Conservation (phyloP, 2,113 vertebrate species). For the Ptilorrhoa leucosticta region DNA sequence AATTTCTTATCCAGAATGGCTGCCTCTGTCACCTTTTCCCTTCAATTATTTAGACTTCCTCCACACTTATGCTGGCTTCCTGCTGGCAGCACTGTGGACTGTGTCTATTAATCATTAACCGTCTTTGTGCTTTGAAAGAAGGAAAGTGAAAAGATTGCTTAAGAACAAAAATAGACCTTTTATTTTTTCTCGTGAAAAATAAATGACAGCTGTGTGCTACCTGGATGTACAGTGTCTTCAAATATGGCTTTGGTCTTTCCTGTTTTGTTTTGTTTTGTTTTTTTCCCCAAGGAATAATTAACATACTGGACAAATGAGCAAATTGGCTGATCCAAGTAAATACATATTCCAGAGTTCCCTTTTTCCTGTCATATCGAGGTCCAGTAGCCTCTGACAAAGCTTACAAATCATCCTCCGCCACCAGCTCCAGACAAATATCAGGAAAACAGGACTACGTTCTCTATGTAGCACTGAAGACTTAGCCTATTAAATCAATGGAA, state of each 20-base stretch:
- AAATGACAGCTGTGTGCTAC: neutral
- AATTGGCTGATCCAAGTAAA: neutral
- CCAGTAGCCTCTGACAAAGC: neutral
- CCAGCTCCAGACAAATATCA: neutral
- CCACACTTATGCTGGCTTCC: constrained; percentile 35
- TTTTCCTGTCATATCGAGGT: neutral
- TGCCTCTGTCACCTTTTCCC: constrained; percentile 48
- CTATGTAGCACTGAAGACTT: neutral
- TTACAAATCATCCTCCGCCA: neutral
- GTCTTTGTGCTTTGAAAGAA: constrained; percentile 39
- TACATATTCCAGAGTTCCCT: neutral
- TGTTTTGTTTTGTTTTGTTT: neutral
- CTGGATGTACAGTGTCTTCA: neutral
- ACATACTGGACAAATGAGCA: neutral
- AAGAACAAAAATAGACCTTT: constrained; percentile 29
- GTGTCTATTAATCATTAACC: constrained; percentile 69
- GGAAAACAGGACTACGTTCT: neutral
- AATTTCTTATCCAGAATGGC: constrained; percentile 36
- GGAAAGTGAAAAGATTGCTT: neutral
- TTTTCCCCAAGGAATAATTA: neutral
- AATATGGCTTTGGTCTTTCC: neutral
- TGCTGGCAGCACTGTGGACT: constrained; percentile 47
- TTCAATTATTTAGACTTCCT: constrained; percentile 70
- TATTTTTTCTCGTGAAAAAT: neutral
- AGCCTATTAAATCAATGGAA: neutral